Conservation (phyloP, 2,797 vertebrate species). For the Triplophysa bombifrons region DNA sequence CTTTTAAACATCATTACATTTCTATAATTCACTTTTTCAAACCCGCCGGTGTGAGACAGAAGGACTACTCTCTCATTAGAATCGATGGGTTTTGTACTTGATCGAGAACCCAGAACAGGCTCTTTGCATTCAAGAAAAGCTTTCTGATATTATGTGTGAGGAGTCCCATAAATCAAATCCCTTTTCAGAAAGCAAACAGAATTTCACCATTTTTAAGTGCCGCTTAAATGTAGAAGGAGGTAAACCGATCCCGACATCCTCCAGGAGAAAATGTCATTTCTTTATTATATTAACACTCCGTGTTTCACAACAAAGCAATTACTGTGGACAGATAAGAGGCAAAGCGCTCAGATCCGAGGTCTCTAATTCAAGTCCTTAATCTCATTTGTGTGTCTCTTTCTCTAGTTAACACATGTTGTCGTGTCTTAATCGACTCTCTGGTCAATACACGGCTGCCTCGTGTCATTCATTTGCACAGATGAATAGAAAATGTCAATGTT, state of each 20-base stretch:
- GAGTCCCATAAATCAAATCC: not conserved
- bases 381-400: constrained; percentile 78
- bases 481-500: constrained; percentile 60
- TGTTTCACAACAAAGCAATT: constrained; percentile 71
- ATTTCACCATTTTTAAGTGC: constrained; percentile 26
- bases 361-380: constrained; percentile 83
- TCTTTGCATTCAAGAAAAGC: not conserved
- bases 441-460: constrained; percentile 76
- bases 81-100: not conserved
- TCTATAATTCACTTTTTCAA: not conserved
- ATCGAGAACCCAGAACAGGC: not conserved
- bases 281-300: constrained; percentile 63
- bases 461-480: constrained; percentile 72
- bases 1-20: constrained; percentile 36
- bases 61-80: not conserved
- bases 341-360: constrained; percentile 63
- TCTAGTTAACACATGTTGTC: constrained; percentile 79
- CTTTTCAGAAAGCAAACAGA: not conserved
- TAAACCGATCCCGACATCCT: constrained; percentile 18
- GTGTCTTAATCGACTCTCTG: constrained; percentile 78
- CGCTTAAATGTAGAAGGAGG: constrained; percentile 26
- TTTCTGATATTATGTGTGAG: not conserved
- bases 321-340: constrained; percentile 69
- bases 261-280: not conserved
- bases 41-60: not conserved